Base-by-base conservation (phyloP, 2,797 vertebrate species). In the Bradypus variegatus region DNA sequence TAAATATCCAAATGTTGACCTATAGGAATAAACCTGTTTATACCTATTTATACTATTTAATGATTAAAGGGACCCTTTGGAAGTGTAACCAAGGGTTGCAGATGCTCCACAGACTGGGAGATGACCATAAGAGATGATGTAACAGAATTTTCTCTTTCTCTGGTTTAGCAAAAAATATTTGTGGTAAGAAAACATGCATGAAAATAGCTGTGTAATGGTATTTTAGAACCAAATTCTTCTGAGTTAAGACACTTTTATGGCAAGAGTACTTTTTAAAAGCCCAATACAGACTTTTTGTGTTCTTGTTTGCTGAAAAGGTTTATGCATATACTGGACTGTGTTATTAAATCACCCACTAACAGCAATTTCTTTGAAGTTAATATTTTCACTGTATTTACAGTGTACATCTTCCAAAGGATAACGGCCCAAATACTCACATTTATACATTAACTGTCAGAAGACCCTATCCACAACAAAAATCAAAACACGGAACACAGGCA, bases 401-500 rank as follows among this genome's bases (percentile, higher is more conserved):
- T 88, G 88, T 83, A 87, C 25, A 64, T 58, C 70, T 2, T 21
- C 4, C 50, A 45, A 87, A 69, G 70, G 78, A 90, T 41, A 91
- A 69, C 25, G 11, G 15, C 31, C 62, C 33, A 82, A 72, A 82
- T 78, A 81, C 10, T 21, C 55, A 77, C 23, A 1, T 69, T 94
- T 94, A 50, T 88, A 85, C 65, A 80, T 19, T 50, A 72, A 73
- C 64, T 53, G 38, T 86, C 53, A 33, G 64, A 94, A 93, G 55
- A 64, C 25, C 23, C 4, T 91, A 27, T 41, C 6, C 73, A 50
- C 12, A 73, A 86, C 15, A 64, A 88, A 93, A 91, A 58, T 58
- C 45, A 82, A 62, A 92, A 69, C 72, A 84, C 58, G 13, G 45
- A 72, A n/a, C 65, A 72, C 65, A 89, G 38, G 15, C 48, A 81